Base-by-base conservation (phyloP, 1,140 invertebrate species). In the Papilio polytes region DNA sequence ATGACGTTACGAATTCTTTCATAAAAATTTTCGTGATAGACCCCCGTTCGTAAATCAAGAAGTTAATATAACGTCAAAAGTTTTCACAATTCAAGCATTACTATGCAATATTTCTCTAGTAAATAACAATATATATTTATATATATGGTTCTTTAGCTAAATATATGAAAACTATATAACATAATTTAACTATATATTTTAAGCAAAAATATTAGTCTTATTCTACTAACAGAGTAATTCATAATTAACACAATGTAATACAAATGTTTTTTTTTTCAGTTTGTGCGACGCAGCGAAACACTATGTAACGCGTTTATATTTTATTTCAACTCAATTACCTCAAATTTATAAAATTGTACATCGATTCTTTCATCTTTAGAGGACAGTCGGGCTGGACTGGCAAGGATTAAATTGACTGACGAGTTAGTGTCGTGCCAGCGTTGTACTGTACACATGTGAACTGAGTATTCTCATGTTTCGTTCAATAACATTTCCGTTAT, bases 91-190 rank as follows among this genome's bases (percentile, higher is more conserved):
- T 3, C 59, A 63, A 26, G 9, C 59, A 63, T 26, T 20, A 13
- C 4, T 31, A 31, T 22, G 59, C 20, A 63, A 63, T 36, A 63
- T 70, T 70, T 70, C 26, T 70, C 63, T 70, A 76, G 74, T 76
- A 46, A 53, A 76, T 48, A 76, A 76, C 41, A 76, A 76, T 76
- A 51, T 26, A 41, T 44, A 48, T 31, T 15, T 76, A 76, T 76
- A 76, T 22, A 73, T 73, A 41, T 48, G 41, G n/a, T 48, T 41
- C 41, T 36, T 78, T 78, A 59, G 51, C 74, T 56, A 78, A 53
- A 78, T 78, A 78, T 78, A 78, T 78, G 9, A 56, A 78, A 53
- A 63, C 41, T 78, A 78, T 78, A 36, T 63, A 78, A 78, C 53
- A 78, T 78, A 78, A 44, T 66, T 56, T 63, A n/a, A 66, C 77